Evolutionary conservation across 2,888 invertebrate species (phyloP), one percentile per base, ranked within the genome.

Genomic region (Drosophila paramelanica): DNA sequence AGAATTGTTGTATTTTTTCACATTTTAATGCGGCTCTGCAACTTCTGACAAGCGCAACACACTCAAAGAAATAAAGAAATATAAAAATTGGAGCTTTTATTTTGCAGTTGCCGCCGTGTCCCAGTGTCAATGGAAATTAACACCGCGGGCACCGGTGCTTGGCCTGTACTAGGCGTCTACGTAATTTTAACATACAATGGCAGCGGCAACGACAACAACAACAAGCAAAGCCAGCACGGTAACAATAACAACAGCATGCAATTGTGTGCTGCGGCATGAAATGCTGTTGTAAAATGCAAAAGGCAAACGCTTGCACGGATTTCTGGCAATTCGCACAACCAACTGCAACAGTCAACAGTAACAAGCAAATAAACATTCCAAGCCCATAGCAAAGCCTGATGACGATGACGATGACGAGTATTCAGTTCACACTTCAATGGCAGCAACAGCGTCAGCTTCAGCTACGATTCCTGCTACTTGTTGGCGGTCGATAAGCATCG

Each of bases 41-140:
- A 66, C 67, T 72, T 73, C 67, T 83, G 82, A 79, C 85, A 81
- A 67, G 60, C 61, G 73, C 82, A 72, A 67, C 46, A 65, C 41
- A 46, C 47, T 55, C 61, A 66, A 74, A 83, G 73, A 84, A 69
- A 87, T 79, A 78, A 78, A 78, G 67, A 81, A 75, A 78, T 81
- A 84, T 68, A 81, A 73, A 71, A 77, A 68, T 77, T 76, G 64
- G 45, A 47, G 59, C 73, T 65, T 55, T 73, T 58, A 39, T 56
- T 36, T 36, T 65, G 56, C 66, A 20, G 55, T 46, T 65, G 55
- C 14, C 20, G 49, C 42, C 36, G 36, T 31, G 20, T 71, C 59
- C 70, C 87, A 89, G 85, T 87, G 85, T 87, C 89, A 86, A 77
- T 89, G 85, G 73, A 89, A 87, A 86, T 89, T 81, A 84, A 87